Conservation (phyloP, 2,888 invertebrate genomes). For the Trachelus troglodyta region DNA sequence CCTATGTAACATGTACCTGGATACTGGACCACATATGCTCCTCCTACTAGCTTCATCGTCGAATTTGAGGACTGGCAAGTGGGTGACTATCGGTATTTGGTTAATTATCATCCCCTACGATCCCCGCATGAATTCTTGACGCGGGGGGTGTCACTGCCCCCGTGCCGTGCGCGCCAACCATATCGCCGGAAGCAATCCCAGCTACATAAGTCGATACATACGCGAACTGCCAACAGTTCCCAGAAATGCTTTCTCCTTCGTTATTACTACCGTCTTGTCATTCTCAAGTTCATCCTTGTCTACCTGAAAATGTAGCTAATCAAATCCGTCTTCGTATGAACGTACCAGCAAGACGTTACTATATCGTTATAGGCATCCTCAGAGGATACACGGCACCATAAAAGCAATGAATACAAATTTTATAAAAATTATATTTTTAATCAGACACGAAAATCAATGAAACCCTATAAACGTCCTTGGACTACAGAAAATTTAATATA, state of each 20-base stretch:
- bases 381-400: background rate
- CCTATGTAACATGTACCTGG: background rate
- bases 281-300: background rate
- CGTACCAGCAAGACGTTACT: background rate
- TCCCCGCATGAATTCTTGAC: constrained; percentile 64
- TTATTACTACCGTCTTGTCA: background rate
- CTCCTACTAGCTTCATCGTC: background rate
- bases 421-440: background rate
- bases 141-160: constrained; percentile 61
- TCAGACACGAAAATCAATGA: background rate
- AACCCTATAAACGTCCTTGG: background rate
- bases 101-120: constrained; percentile 63
- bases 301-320: background rate
- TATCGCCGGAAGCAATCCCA: constrained; percentile 61
- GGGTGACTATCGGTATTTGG: constrained; percentile 64
- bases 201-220: constrained; percentile 35
- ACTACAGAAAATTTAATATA: background rate
- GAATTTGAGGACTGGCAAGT: constrained; percentile 23
- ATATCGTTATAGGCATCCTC: background rate
- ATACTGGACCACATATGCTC: background rate
- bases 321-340: background rate
- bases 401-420: background rate
- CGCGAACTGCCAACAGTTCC: background rate
- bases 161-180: constrained; percentile 64
- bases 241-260: background rate